Conservation (phyloP, 2,113 vertebrate species). For the Aix galericulata region DNA sequence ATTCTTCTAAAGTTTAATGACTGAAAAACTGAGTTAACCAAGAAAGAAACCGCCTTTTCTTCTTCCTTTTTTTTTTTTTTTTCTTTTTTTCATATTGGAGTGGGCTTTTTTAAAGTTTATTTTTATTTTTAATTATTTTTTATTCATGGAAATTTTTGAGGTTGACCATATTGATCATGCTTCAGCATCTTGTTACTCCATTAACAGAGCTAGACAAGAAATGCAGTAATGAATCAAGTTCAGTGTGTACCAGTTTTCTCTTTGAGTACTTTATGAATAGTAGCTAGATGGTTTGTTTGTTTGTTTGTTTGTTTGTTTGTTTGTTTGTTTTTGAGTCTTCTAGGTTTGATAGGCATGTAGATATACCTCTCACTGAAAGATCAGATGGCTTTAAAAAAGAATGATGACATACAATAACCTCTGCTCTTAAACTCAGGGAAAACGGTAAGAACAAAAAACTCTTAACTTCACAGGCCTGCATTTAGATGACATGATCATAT, state of each 20-base stretch:
- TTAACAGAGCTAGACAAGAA: neutral
- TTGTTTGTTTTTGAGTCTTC: neutral
- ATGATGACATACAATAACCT: fast-evolving
- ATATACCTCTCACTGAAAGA: neutral
- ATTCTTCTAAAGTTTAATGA: neutral
- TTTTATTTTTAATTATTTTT: neutral
- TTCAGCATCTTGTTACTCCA: neutral
- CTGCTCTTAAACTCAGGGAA: neutral
- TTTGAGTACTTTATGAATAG: neutral
- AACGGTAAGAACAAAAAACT: neutral
- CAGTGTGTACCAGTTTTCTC: neutral
- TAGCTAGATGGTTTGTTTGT: neutral
- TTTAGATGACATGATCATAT: neutral
- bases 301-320: too few species aligned
- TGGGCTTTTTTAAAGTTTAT: neutral
- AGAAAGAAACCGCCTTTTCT: neutral
- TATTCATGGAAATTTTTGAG: neutral
- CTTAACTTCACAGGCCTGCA: neutral
- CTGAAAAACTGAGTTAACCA: neutral
- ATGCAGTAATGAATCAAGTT: neutral
- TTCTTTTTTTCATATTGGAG: neutral
- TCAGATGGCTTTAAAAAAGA: neutral
- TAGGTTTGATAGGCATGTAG: neutral
- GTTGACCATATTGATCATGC: neutral
- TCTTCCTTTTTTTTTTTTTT: too few species aligned